Evolutionary conservation across 2,888 invertebrate species (phyloP), one percentile per base, ranked within the genome.

Genomic region (Lamproptera curius): DNA sequence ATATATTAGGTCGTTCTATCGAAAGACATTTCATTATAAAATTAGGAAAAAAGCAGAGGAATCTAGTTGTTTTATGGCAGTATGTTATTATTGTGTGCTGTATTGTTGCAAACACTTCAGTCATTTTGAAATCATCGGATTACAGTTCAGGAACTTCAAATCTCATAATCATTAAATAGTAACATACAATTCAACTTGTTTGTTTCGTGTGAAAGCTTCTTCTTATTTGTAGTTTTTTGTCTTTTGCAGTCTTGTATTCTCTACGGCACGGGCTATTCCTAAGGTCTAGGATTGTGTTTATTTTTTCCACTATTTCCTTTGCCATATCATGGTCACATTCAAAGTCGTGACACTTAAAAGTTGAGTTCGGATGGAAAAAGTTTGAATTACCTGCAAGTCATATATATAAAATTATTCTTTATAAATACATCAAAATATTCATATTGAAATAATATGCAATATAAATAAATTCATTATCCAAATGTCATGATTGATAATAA

Each of bases 301-400:
- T 90, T 85, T 97, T 97, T 55, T 93, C 92, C 0, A 95, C 94
- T 39, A 97, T 96, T 75, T 95, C 95, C 56, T 92, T 91, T 0
- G 95, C 95, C 1, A 90, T 91, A 2, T 89, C 88, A 38, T 91
- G 89, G 55, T 96, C 95, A 2, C 94, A 91, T 79, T 97, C 97
- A 69, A 97, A 97, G 68, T 95, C 95, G 63, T 95, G 95, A 67
- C 93, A 92, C 71, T 96, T 96, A 76, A 95, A 97, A 42, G 92
- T 91, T 4, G 89, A 77, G 53, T 73, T 81, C 45, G 72, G 70
- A 55, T 76, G 70, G 54, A 79, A 80, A 53, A 80, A 67, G 53
- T 65, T 72, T n/a, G 70, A 51, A 42, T 66, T 72, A 44, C 70
- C 82, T 83, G 65, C 1, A 69, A 71, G 41, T 20, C 20, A 20